A percentile compares a stretch with the other conserved stretches of the same genome.
Conservation (phyloP, 1,140 invertebrate species). For the Eueides isabella region DNA sequence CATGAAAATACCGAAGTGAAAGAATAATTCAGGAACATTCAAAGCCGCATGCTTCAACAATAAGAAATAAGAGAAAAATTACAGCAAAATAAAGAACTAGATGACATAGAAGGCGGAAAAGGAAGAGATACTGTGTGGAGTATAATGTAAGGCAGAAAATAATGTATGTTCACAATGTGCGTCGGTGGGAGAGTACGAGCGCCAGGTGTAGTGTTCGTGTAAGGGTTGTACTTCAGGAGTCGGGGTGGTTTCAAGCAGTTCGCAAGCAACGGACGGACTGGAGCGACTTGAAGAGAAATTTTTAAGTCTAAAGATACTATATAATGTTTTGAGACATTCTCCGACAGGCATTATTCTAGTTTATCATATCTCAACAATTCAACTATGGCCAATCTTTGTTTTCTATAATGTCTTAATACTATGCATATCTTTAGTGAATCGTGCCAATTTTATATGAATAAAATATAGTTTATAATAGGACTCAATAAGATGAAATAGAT, state of each 20-base stretch:
- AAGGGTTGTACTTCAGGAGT: slow-evolving; percentile 13
- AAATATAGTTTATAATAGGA: neutral
- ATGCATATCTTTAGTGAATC: slow-evolving; percentile 19
- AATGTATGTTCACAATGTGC: slow-evolving; percentile 28
- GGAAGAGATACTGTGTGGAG: slow-evolving; percentile 23
- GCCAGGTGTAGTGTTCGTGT: slow-evolving; percentile 42
- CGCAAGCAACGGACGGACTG: slow-evolving; percentile 43
- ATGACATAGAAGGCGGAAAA: slow-evolving; percentile 17
- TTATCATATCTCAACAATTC: neutral
- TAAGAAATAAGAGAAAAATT: slow-evolving; percentile 16
- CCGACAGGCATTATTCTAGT: neutral
- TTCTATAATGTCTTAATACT: slow-evolving; percentile 24
- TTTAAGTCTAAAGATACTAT: slow-evolving; percentile 15
- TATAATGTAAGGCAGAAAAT: slow-evolving; percentile 25
- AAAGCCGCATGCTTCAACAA: slow-evolving; percentile 34
- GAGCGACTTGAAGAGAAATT: slow-evolving; percentile 37
- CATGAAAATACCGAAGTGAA: slow-evolving; percentile 31
- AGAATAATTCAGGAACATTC: slow-evolving; percentile 26
- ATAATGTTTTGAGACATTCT: slow-evolving; percentile 28
- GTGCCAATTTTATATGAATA: slow-evolving; percentile 15
- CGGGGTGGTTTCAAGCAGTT: slow-evolving; percentile 34
- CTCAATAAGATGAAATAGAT: slow-evolving; percentile 26
- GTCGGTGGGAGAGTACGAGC: slow-evolving; percentile 31
- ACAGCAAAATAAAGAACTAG: slow-evolving; percentile 24
- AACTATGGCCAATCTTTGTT: neutral